Conservation (phyloP, 2,113 vertebrate species). For the Brevimyrus niger region DNA sequence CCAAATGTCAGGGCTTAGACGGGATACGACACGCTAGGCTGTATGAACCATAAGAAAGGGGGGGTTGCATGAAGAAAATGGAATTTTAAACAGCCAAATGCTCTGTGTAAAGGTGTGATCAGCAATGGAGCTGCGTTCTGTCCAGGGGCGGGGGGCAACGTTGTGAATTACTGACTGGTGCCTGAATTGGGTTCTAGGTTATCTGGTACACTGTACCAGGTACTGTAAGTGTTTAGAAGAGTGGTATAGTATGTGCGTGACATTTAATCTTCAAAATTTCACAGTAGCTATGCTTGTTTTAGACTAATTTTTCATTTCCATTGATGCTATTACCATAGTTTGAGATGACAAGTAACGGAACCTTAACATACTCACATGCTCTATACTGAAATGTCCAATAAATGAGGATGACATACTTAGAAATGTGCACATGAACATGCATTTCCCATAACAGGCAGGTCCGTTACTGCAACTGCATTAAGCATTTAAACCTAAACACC, state of each 20-base stretch:
- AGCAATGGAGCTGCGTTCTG: not conserved
- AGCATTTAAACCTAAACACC: not conserved
- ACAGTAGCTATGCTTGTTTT: constrained; percentile 2
- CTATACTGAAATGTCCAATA: not conserved
- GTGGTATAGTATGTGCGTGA: not conserved
- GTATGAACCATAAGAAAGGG: not conserved
- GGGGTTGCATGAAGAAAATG: not conserved
- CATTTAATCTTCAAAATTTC: constrained; percentile 10
- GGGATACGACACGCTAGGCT: constrained; percentile 15
- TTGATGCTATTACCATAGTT: not conserved
- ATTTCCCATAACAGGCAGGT: too few species aligned
- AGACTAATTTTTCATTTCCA: not conserved
- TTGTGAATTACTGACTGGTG: not conserved
- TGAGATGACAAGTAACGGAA: not conserved
- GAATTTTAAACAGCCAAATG: not conserved
- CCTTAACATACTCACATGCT: not conserved
- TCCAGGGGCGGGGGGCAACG: not conserved
- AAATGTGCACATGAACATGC: not conserved
- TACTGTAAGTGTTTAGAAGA: not conserved
- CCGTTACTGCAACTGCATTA: not conserved
- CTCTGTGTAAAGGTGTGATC: not conserved
- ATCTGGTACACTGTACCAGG: not conserved
- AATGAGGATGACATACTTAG: not conserved
- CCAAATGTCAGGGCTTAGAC: constrained; percentile 10
- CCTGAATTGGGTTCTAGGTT: not conserved